Base-by-base conservation (phyloP, 1,140 invertebrate genomes). In the Hylaeus volcanicus region DNA sequence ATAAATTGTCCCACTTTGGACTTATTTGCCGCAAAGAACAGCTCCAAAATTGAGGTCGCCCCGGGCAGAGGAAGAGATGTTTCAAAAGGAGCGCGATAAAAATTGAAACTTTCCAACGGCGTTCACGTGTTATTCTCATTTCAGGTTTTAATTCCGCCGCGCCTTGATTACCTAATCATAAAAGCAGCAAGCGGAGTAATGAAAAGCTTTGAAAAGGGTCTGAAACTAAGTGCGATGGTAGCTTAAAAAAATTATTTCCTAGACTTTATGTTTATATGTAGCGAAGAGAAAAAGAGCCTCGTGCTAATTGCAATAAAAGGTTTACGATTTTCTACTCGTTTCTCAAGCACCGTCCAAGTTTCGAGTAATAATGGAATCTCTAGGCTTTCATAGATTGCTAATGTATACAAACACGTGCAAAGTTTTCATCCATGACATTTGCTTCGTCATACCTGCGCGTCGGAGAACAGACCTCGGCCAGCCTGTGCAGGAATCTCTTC, bases 1-100 rank as follows among this genome's bases (percentile, higher is more conserved):
- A 79, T 65, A 79, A 79, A 79, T 74, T 74, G 70, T 79, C 60
- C 77, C 53, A 74, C 61, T 79, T 79, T 65, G 61, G 77, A 65
- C 69, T 70, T 77, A 77, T 79, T 65, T 65, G 70, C 48, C 45
- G 64, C n/a, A 72, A 70, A 73, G 77, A 45, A 15, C 15, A 45
- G 53, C 15, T n/a, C 6, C 2, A 0, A 48, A 41, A 65, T 53
- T 53, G 58, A 26, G 70, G 77, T 79, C 51, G 70, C 5, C 43
- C 5, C 26, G 48, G 48, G 41, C 51, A 1, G 41, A 12, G 14
- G 45, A 41, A 51, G 37, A n/a, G 6, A 26, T 45, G 51, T 26
- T 73, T 64, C 51, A 14, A 73, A 73, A 53, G 14, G 41, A 11
- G 3, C 0, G n/a, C 26, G 43, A 72, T n/a, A 63, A 73, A 58